Conservation (phyloP, 2,113 vertebrate species). For the Crotalus viridis region DNA sequence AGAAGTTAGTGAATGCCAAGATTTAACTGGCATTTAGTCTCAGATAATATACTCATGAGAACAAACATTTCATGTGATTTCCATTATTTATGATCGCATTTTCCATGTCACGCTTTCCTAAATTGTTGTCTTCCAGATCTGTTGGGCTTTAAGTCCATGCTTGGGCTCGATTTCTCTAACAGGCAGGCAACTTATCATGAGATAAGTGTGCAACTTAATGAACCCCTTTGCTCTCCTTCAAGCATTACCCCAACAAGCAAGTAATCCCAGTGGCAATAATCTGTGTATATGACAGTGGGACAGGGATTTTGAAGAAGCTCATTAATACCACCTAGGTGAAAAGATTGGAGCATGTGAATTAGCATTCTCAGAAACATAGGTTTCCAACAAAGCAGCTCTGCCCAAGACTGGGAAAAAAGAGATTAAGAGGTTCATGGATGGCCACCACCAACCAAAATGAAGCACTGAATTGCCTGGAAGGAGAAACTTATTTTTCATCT, state of each 20-base stretch:
- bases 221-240: neutral
- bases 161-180: neutral
- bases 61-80: neutral
- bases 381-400: neutral
- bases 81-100: neutral
- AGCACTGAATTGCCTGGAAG: neutral
- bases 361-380: neutral
- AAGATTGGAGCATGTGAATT: neutral
- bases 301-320: neutral
- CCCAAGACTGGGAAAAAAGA: neutral
- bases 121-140: neutral
- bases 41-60: neutral
- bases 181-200: neutral
- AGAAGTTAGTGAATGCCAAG: neutral
- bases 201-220: neutral
- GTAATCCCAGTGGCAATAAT: neutral
- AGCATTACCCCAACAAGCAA: neutral
- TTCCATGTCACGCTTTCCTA: neutral
- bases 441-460: neutral
- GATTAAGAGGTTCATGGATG: neutral
- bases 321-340: neutral
- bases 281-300: neutral
- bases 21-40: neutral
- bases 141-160: neutral
- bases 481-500: neutral